These are phyloP conservation scores for Leptoteleia sp. DNA, from an alignment of 1,140 invertebrate species.

Conservation along the genomic window DNA sequence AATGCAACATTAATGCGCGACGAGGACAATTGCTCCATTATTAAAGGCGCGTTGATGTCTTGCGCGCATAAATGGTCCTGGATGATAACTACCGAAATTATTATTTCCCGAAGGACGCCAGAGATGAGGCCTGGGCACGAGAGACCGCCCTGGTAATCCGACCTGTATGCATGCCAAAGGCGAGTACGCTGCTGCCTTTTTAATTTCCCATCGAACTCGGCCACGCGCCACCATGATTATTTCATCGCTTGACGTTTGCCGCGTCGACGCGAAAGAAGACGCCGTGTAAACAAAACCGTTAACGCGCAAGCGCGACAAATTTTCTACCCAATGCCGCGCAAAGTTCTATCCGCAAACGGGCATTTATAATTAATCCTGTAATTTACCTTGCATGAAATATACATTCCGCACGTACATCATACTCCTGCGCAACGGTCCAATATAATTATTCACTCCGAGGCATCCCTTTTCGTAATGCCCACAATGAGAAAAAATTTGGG, in stretches of 20 bases:
- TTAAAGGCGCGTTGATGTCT: constrained; percentile 44
- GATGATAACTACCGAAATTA: constrained; percentile 60
- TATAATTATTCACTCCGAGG: no score
- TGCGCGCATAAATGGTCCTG: constrained; percentile 42
- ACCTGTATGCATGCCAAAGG: constrained; percentile 19
- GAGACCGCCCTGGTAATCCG: constrained; percentile 40
- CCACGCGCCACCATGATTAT: constrained; percentile 32
- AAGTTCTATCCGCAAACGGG: no score
- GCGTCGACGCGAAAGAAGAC: no score
- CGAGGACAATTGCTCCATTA: constrained; percentile 55
- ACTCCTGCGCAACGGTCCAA: no score
- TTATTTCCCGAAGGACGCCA: constrained; percentile 52
- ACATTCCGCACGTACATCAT: no score
- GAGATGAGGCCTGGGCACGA: constrained; percentile 50
- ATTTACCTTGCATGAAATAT: no score
- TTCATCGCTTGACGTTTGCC: constrained; percentile 2
- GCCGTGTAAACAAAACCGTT: no score
- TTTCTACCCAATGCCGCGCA: no score
- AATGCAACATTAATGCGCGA: constrained; percentile 55
- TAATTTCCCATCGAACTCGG: constrained; percentile 25
- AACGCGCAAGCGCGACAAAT: no score
- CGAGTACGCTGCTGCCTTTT: constrained; percentile 16
- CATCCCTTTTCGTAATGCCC: no score
- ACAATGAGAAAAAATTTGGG: no score
- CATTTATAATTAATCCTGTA: no score